A percentile compares a stretch with the other conserved stretches of the same genome.
phyloP scores from a whole-genome alignment of 2,888 invertebrate genomes.

The Alsophila aescularia region DNA sequence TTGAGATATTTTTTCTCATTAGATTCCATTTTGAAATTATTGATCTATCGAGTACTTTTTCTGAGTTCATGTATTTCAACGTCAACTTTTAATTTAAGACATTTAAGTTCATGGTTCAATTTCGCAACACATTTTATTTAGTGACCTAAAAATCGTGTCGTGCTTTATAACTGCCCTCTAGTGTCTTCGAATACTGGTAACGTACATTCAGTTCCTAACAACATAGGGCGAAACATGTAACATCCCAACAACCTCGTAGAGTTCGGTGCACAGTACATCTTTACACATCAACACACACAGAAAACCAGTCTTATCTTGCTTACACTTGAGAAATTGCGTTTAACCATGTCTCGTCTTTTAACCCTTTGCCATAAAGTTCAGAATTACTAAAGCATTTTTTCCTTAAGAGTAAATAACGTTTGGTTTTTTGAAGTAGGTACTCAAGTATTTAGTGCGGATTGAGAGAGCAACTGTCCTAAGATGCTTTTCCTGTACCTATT shows the following conservation, averaged over 20 bases:
- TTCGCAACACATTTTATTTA: too few relatives aligned
- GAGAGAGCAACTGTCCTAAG: background rate
- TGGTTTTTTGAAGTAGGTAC: constrained; percentile 2
- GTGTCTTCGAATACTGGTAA: background rate
- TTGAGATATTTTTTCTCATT: too few relatives aligned
- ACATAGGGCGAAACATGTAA: background rate
- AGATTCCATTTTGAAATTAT: too few relatives aligned
- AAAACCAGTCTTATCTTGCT: constrained; percentile 4
- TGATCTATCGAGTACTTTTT: too few relatives aligned
- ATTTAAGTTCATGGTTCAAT: too few relatives aligned
- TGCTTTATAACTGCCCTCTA: background rate
- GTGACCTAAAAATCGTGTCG: background rate
- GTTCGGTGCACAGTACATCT: background rate
- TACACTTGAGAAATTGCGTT: constrained; percentile 13
- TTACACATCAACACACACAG: constrained; percentile 22
- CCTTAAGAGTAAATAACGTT: background rate
- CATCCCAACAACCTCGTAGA: constrained; percentile 2
- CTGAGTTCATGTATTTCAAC: too few relatives aligned
- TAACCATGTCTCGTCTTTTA: constrained; percentile 5
- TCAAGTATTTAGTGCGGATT: background rate
- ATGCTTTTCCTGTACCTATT: too few relatives aligned
- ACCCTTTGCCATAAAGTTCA: background rate
- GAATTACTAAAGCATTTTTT: background rate
- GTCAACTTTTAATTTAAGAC: too few relatives aligned
- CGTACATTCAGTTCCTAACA: background rate